These are phyloP conservation scores for Burhinus oedicnemus DNA, from an alignment of 2,113 vertebrate species.

Conservation along the genomic window DNA sequence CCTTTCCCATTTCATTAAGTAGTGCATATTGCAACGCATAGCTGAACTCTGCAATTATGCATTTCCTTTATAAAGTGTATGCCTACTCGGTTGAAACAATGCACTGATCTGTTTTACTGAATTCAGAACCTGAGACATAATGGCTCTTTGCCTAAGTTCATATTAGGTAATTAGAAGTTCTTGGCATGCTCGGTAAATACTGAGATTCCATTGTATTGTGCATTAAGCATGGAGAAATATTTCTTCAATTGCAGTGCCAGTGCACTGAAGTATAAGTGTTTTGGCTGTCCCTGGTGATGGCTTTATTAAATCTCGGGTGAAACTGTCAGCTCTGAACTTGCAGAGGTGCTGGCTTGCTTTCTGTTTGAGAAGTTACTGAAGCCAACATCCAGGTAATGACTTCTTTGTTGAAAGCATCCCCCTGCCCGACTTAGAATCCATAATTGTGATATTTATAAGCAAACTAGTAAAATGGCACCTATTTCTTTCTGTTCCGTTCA, in stretches of 20 bases:
- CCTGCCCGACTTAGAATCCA: neutral
- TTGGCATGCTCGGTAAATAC: constrained; percentile 38
- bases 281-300: constrained; percentile 2
- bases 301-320: neutral
- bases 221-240: constrained; percentile 21
- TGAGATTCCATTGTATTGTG: constrained; percentile 50
- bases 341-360: neutral
- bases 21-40: neutral
- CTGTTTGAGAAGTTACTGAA: neutral
- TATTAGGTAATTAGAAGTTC: constrained; percentile 56
- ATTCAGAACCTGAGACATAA: constrained; percentile 41
- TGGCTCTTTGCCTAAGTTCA: constrained; percentile 48
- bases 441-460: neutral
- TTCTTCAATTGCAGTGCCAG: constrained; percentile 11
- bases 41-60: neutral
- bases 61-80: constrained; percentile 30
- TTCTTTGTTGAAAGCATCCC: neutral
- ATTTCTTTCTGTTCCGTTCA: neutral
- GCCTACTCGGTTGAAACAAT: constrained; percentile 10
- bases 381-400: neutral
- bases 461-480: neutral
- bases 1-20: neutral
- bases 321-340: neutral
- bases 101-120: constrained; percentile 20
- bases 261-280: neutral